Conservation (phyloP, 53 echinoderm and acorn worm genomes). For the Glandiceps talaboti region DNA sequence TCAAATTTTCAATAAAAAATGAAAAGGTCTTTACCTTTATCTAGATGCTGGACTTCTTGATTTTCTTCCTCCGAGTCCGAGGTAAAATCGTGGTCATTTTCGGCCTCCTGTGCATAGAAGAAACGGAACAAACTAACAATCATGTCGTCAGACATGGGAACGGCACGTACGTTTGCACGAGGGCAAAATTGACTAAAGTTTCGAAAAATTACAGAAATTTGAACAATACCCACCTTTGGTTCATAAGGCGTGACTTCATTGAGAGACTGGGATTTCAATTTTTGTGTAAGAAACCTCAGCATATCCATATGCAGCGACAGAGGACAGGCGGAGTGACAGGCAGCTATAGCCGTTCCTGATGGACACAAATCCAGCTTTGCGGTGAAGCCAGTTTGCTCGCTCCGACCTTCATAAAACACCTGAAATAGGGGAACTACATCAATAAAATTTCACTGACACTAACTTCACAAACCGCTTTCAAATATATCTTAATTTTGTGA, state of each 20-base stretch:
- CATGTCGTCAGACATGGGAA: neutral
- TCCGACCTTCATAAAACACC: neutral
- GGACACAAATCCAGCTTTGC: neutral
- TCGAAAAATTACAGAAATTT: neutral
- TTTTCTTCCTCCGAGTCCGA: slow-evolving; percentile 97
- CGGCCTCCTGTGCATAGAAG: slow-evolving; percentile 11
- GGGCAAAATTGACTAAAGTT: neutral
- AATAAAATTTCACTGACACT: neutral
- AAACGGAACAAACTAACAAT: too few species aligned
- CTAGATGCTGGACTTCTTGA: slow-evolving; percentile 79
- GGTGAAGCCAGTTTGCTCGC: neutral
- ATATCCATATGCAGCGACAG: slow-evolving; percentile 21
- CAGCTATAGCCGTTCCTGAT: neutral
- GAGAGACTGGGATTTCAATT: slow-evolving; percentile 79
- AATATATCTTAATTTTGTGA: neutral
- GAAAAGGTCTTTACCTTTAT: slow-evolving; percentile 45
- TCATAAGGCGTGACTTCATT: slow-evolving; percentile 94
- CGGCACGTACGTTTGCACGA: neutral
- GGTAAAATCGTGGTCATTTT: slow-evolving; percentile 27
- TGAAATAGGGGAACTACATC: neutral
- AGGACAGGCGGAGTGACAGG: too few species aligned
- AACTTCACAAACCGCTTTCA: neutral
- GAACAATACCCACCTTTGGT: slow-evolving; percentile 36
- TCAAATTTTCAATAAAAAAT: too few species aligned
- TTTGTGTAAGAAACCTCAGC: slow-evolving; percentile 75